phyloP scores from a whole-genome alignment of 1,140 invertebrate genomes.

The Drosophila simulans region DNA sequence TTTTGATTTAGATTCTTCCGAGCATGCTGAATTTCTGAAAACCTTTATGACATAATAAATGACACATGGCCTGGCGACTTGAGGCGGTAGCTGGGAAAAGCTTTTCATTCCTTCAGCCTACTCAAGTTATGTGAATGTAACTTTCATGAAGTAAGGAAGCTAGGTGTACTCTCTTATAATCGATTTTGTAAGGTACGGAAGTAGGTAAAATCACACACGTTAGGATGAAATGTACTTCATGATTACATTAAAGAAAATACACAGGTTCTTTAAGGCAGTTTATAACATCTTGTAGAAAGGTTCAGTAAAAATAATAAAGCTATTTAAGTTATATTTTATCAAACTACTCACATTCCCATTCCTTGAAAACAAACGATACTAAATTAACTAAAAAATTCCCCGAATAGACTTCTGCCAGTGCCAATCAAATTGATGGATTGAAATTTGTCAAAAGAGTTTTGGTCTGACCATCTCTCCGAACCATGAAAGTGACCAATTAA shows the following conservation, averaged over 20 bases:
- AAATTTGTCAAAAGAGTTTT: slow-evolving; percentile 21
- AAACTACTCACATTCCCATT: background rate
- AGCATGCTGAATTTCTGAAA: slow-evolving; percentile 45
- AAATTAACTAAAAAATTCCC: background rate
- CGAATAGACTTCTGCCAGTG: slow-evolving; percentile 10
- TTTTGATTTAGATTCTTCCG: slow-evolving; percentile 51
- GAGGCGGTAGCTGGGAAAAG: slow-evolving; percentile 2
- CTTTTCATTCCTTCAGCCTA: slow-evolving; percentile 10
- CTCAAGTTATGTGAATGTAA: slow-evolving; percentile 15
- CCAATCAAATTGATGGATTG: slow-evolving; percentile 11
- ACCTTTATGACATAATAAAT: slow-evolving; percentile 44
- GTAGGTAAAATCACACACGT: background rate
- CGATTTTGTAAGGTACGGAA: slow-evolving; percentile 16
- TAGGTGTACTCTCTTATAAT: slow-evolving; percentile 10
- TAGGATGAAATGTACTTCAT: background rate
- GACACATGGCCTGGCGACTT: slow-evolving; percentile 28
- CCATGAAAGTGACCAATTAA: slow-evolving; percentile 27
- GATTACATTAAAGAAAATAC: background rate
- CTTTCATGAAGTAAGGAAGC: slow-evolving; percentile 7
- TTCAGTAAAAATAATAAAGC: no score
- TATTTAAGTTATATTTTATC: no score
- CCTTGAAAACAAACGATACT: background rate
- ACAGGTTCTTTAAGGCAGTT: background rate
- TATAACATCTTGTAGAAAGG: background rate
- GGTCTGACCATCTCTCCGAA: background rate